Evolutionary conservation across 1,140 invertebrate species (phyloP).

Genomic region (Sarcophaga bullata): DNA sequence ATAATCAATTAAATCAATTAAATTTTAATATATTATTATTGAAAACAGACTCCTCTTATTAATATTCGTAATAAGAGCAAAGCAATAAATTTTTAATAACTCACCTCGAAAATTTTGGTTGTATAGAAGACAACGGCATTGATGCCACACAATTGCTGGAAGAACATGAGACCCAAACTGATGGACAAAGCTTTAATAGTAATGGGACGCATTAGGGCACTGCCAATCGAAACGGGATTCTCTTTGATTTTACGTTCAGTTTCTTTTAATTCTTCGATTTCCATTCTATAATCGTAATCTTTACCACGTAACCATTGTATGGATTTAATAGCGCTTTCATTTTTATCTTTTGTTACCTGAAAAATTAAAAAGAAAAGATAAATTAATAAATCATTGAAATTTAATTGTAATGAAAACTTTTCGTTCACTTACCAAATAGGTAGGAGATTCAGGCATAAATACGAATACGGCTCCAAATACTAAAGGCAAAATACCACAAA

Average conservation of each 20-base stretch:
- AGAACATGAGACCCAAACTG: conserved; percentile 81
- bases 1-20: too few relatives aligned
- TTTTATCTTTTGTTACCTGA: conserved; percentile 68
- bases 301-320: conserved; percentile 74
- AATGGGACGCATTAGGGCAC: conserved; percentile 71
- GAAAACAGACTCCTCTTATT: too few relatives aligned
- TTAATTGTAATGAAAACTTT: neutral
- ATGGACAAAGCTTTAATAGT: conserved; percentile 78
- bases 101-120: conserved; percentile 73
- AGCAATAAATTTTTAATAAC: conserved; percentile 29
- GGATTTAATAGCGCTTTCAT: conserved; percentile 72
- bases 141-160: conserved; percentile 87
- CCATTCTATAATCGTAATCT: conserved; percentile 72
- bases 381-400: neutral
- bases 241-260: conserved; percentile 71
- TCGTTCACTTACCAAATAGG: conserved; percentile 65
- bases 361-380: conserved; percentile 49
- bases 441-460: conserved; percentile 84
- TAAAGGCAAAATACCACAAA: conserved; percentile 75
- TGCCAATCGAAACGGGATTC: conserved; percentile 68
- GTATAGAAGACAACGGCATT: conserved; percentile 88
- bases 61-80: too few relatives aligned
- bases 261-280: conserved; percentile 70
- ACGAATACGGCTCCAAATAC: conserved; percentile 75
- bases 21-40: too few relatives aligned